Base-by-base conservation (phyloP, 2,888 invertebrate genomes). In the Acleris holmiana region DNA sequence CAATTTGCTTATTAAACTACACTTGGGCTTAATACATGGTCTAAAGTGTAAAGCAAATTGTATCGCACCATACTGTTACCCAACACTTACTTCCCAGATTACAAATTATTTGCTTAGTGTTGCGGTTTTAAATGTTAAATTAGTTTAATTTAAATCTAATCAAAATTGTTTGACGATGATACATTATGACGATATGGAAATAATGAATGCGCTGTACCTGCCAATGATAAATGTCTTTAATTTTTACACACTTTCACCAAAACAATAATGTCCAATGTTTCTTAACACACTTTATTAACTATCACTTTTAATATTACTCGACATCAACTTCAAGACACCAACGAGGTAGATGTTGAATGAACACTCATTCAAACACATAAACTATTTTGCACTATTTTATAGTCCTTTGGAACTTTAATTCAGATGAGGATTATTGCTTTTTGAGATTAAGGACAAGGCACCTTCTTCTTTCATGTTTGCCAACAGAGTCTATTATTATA, bases 281-380 rank as follows among this genome's bases (percentile, higher is more conserved):
- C 10, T 18, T 13, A 7, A 23, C 13, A 40, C 49, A 49, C 49
- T 47, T 57, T 29, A 58, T 35, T 10, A 54, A 49, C 54, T 51
- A 61, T 51, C 56, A 61, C 51, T 61, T 61, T 51, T 23, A 54
- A 61, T n/a, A 60, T 48, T 29, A 49, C 41, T 53, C 40, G 25
- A 54, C 59, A 59, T 44, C 54, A 29, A 59, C 23, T 60, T 55
- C 23, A 64, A 64, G 64, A 64, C 64, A 64, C 58, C 48, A 2
- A 41, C 53, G 64, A 64, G 64, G 64, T 64, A 64, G 64, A 29
- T 53, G 58, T 18, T 64, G 58, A 15, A 62, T 29, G 29, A n/a
- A n/a, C n/a, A 29, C 8, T 57, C 57, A 62, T 48, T 50, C 61
- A 54, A 55, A 55, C 62, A 46, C 21, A 18, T 18, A 2, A 40